phyloP scores from a whole-genome alignment of 1,140 invertebrate genomes.

The Riptortus pedestris region DNA sequence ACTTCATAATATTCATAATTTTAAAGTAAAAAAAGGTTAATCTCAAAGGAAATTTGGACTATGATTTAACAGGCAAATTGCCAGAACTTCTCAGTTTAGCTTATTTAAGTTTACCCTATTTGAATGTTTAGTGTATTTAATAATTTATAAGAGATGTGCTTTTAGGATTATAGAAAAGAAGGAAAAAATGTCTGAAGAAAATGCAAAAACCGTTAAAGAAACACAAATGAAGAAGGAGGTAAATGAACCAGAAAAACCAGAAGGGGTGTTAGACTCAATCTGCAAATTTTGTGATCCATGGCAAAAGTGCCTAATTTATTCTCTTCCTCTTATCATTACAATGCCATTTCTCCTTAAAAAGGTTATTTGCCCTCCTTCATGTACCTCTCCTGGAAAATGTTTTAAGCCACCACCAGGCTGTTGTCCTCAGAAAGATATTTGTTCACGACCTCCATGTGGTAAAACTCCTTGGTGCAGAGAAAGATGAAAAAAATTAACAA shows the following conservation, averaged over 20 bases:
- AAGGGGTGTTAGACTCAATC: background rate
- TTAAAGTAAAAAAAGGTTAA: no score
- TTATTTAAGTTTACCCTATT: no score
- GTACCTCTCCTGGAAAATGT: background rate
- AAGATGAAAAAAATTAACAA: background rate
- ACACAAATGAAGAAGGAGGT: background rate
- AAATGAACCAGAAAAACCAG: background rate
- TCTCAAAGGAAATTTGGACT: no score
- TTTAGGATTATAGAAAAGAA: no score
- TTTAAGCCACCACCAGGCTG: background rate
- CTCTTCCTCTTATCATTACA: background rate
- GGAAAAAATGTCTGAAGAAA: no score
- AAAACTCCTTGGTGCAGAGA: background rate
- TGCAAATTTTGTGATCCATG: conserved; percentile 6
- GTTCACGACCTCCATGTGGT: background rate
- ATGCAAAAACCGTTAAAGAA: no score
- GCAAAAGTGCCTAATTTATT: conserved; percentile 11
- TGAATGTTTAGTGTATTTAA: no score
- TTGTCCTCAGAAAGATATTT: background rate
- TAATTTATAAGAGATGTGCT: no score
- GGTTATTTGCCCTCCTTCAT: background rate
- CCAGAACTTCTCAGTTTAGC: no score
- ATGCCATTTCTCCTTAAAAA: background rate
- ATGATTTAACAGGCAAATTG: no score
- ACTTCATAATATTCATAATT: no score